A percentile compares a stretch with the other conserved stretches of the same genome.
Conservation (phyloP, 1,140 invertebrate species). For the silkworm (Bombyx mori) region ASM3026992v2 NC_085115.1:4404001-4404500, state of each 20-base stretch:
- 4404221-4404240: no score
- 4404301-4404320: background rate
- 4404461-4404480: no score
- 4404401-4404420: no score
- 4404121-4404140: slow-evolving; percentile 29
- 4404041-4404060: slow-evolving; percentile 51
- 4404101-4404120: slow-evolving; percentile 47
- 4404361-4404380: no score
- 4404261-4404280: no score
- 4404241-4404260: no score
- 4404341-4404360: no score
- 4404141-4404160: slow-evolving; percentile 21
- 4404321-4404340: background rate
- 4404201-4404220: no score
- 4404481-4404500: no score
- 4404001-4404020: slow-evolving; percentile 52
- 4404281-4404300: background rate
- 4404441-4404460: no score
- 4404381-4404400: no score
- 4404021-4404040: slow-evolving; percentile 36
- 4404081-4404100: slow-evolving; percentile 27
- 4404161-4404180: slow-evolving; percentile 30
- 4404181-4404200: background rate
- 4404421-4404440: no score
- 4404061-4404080: slow-evolving; percentile 43